These are phyloP conservation scores for Chrysolina oricalcia DNA, from an alignment of 2,888 invertebrate species.

Conservation along the genomic window DNA sequence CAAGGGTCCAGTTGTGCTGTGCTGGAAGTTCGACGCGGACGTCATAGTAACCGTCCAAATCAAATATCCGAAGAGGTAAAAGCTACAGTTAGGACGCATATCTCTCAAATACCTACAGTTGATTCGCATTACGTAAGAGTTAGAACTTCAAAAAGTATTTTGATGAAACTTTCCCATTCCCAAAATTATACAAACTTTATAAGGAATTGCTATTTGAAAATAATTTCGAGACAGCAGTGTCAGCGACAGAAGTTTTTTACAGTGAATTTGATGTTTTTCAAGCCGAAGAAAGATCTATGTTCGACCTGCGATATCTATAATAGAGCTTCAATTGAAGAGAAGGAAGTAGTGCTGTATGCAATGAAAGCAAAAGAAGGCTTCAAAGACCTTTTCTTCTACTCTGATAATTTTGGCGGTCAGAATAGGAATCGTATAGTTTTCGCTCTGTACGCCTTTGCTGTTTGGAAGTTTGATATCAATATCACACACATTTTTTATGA, in stretches of 20 bases:
- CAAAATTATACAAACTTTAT: constrained; percentile 22
- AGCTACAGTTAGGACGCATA: constrained; percentile 21
- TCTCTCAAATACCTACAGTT: constrained; percentile 18
- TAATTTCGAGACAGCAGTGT: neutral
- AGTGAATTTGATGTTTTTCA: constrained; percentile 19
- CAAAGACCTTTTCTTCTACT: constrained; percentile 2
- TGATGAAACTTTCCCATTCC: constrained; percentile 11
- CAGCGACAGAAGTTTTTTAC: constrained; percentile 13
- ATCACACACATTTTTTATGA: constrained; percentile 10
- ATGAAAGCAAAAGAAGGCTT: constrained; percentile 6
- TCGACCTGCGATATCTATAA: constrained; percentile 17
- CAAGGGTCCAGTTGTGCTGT: constrained; percentile 25
- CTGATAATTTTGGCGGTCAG: constrained; percentile 10
- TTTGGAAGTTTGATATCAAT: neutral
- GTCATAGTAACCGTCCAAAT: constrained; percentile 25
- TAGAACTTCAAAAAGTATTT: constrained; percentile 8
- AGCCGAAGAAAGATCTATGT: constrained; percentile 17
- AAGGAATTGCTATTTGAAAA: neutral
- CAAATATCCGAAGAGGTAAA: constrained; percentile 23
- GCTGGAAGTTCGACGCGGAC: constrained; percentile 22
- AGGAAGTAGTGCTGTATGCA: neutral
- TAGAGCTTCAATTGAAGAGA: constrained; percentile 4
- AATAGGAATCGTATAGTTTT: constrained; percentile 7
- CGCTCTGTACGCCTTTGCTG: constrained; percentile 10
- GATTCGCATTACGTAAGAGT: constrained; percentile 18